Percentiles rank a stretch among this genome's conserved stretches.
These are phyloP conservation scores for Maconellicoccus hirsutus DNA, from an alignment of 1,140 invertebrate genomes.

Conservation along the genomic window DNA sequence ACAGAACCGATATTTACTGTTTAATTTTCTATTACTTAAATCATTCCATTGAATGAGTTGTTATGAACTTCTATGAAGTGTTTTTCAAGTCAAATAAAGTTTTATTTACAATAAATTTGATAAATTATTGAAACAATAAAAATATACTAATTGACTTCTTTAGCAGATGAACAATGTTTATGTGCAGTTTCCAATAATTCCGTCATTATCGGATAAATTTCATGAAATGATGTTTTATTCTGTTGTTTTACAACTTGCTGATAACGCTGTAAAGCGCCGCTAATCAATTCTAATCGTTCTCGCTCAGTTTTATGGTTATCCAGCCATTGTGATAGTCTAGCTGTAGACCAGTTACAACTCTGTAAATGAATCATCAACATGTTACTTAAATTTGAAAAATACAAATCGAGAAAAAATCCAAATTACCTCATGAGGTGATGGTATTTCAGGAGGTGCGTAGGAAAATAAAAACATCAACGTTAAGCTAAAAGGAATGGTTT, in stretches of 20 bases:
- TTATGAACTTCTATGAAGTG: not conserved
- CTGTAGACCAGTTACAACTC: slow-evolving; percentile 59
- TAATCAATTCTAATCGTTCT: slow-evolving; percentile 54
- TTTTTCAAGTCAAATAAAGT: not conserved
- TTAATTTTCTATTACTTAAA: too few species aligned
- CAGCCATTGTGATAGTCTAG: slow-evolving; percentile 74
- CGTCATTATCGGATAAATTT: slow-evolving; percentile 30
- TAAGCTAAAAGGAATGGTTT: slow-evolving; percentile 68
- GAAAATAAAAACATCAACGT: slow-evolving; percentile 76
- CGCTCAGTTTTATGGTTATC: slow-evolving; percentile 67
- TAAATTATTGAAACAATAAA: not conserved
- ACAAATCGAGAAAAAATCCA: slow-evolving; percentile 14
- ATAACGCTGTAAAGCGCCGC: slow-evolving; percentile 52
- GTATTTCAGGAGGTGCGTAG: slow-evolving; percentile 61
- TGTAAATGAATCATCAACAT: slow-evolving; percentile 12
- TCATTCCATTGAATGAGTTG: not conserved
- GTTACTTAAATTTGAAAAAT: not conserved
- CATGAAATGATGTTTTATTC: slow-evolving; percentile 29
- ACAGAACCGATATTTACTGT: too few species aligned
- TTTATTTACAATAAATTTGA: not conserved
- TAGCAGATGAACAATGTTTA: not conserved
- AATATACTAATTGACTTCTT: not conserved
- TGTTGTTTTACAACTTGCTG: slow-evolving; percentile 44
- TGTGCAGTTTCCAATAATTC: slow-evolving; percentile 28
- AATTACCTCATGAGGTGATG: slow-evolving; percentile 64